phyloP scores from a whole-genome alignment of 2,888 invertebrate genomes.

The Eupithecia insigniata region DNA sequence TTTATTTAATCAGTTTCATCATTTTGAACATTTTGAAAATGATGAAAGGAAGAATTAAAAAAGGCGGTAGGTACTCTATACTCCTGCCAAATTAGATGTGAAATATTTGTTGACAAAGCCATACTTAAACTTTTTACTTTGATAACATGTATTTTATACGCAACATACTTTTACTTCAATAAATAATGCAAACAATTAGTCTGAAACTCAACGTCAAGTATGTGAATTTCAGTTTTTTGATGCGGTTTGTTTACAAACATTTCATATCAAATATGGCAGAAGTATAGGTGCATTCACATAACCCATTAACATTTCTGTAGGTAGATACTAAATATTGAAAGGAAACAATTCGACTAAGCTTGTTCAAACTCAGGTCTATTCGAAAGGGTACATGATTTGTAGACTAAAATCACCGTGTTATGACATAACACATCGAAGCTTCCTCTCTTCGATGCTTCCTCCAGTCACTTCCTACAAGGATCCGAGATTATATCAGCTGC shows the following conservation, averaged over 20 bases:
- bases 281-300: neutral
- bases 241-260: neutral
- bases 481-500: slow-evolving; percentile 22
- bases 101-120: no score
- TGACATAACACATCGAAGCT: slow-evolving; percentile 45
- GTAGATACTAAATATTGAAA: neutral
- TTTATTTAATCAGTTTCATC: no score
- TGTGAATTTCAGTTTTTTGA: neutral
- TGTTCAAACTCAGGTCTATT: neutral
- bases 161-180: neutral
- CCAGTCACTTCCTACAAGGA: slow-evolving; percentile 53
- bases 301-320: neutral
- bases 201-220: neutral
- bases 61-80: no score
- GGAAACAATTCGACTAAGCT: neutral
- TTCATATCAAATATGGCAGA: neutral
- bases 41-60: neutral
- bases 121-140: neutral
- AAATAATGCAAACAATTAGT: neutral
- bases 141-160: neutral
- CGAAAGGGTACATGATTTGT: slow-evolving; percentile 7
- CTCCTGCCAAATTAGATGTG: neutral
- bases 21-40: neutral
- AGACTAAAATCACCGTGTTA: slow-evolving; percentile 24
- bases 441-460: slow-evolving; percentile 50